Conservation (phyloP, 2,113 vertebrate species). For the Sitta europaea region DNA sequence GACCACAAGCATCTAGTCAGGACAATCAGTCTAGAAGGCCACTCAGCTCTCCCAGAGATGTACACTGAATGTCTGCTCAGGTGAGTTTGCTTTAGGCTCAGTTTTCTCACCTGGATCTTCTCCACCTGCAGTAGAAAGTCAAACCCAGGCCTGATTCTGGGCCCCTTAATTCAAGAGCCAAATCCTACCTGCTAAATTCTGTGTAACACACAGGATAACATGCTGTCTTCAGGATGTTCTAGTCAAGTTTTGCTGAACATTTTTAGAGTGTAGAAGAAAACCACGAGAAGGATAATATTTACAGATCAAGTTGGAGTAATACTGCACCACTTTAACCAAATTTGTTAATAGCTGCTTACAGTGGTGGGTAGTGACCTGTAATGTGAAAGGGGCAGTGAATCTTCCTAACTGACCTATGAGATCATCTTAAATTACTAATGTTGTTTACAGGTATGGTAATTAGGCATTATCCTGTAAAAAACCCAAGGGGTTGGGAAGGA, state of each 20-base stretch:
- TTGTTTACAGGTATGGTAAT: not conserved
- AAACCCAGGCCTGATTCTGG: not conserved
- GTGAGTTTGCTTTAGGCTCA: not conserved
- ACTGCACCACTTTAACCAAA: not conserved
- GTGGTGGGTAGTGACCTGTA: not conserved
- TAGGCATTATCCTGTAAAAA: not conserved
- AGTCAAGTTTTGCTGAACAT: not conserved
- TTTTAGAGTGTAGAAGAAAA: not conserved
- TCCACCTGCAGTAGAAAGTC: not conserved
- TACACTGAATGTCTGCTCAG: not conserved
- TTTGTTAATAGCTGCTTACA: not conserved
- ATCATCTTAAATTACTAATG: not conserved
- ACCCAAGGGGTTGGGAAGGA: accelerated
- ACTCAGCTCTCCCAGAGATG: not conserved
- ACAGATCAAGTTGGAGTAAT: not conserved
- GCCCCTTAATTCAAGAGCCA: not conserved
- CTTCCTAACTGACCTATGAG: not conserved
- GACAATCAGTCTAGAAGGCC: not conserved
- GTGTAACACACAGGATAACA: not conserved
- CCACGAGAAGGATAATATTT: not conserved
- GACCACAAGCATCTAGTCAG: not conserved
- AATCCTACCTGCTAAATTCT: not conserved
- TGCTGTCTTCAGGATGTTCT: not conserved
- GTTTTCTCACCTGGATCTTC: not conserved
- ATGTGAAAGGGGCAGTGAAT: not conserved